Evolutionary conservation across 2,888 invertebrate genomes (phyloP).

Genomic region (Drosophila cracens): DNA sequence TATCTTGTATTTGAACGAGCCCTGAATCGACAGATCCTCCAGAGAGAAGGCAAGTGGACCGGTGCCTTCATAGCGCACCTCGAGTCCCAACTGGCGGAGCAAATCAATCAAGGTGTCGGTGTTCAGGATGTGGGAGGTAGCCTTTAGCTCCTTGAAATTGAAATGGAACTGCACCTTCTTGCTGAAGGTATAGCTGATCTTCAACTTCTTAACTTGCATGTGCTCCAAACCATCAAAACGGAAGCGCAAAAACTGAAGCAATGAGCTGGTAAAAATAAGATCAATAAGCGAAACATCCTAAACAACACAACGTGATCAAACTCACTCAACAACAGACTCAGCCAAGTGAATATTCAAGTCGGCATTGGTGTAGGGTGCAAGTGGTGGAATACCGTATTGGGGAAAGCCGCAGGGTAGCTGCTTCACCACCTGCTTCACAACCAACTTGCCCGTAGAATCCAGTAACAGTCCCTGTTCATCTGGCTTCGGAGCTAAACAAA

Average conservation of each 20-base stretch:
- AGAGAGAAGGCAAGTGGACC: conserved; percentile 76
- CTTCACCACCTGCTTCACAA: conserved; percentile 58
- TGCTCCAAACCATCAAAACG: conserved; percentile 81
- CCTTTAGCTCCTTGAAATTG: conserved; percentile 64
- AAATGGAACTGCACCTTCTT: conserved; percentile 80
- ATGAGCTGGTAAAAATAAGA: conserved; percentile 44
- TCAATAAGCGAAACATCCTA: not conserved
- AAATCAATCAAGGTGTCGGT: conserved; percentile 73
- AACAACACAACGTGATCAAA: conserved; percentile 15
- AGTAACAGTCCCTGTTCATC: conserved; percentile 72
- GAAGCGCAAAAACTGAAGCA: conserved; percentile 75
- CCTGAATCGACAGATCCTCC: conserved; percentile 74
- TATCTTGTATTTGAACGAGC: conserved; percentile 82
- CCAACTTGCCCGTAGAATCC: conserved; percentile 76
- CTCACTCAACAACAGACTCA: conserved; percentile 75
- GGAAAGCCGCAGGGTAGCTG: conserved; percentile 83
- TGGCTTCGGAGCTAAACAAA: conserved; percentile 50
- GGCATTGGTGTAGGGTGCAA: conserved; percentile 82
- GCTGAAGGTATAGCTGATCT: conserved; percentile 75
- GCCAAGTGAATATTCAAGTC: conserved; percentile 70
- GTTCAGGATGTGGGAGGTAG: conserved; percentile 63
- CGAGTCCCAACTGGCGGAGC: conserved; percentile 68
- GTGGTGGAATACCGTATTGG: conserved; percentile 76
- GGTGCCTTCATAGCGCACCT: conserved; percentile 74
- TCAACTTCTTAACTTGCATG: conserved; percentile 76